Evolutionary conservation across 2,113 vertebrate species (phyloP).

Genomic region (Panthera leo): DNA sequence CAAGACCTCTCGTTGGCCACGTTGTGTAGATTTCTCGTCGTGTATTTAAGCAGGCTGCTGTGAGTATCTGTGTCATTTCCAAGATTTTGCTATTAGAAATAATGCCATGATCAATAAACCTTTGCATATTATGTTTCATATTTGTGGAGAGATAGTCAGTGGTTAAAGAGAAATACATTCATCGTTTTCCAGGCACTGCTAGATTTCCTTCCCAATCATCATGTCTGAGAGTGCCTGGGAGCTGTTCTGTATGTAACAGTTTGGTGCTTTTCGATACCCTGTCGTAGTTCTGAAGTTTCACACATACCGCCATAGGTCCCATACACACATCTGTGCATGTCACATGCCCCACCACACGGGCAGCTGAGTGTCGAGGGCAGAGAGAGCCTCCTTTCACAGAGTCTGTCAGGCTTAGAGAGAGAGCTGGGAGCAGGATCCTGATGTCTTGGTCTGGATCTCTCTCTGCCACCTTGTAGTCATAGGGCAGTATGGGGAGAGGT

Average conservation of each 20-base stretch:
- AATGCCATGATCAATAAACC: neutral
- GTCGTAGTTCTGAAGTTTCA: too few relatives aligned
- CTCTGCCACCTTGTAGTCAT: neutral
- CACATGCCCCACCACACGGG: accelerated
- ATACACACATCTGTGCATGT: neutral
- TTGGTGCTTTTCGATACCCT: neutral
- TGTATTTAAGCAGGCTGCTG: neutral
- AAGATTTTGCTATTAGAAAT: neutral
- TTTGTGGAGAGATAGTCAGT: neutral
- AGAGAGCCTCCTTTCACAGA: too few relatives aligned
- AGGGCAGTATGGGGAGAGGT: neutral
- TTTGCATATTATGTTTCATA: neutral
- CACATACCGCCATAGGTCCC: accelerated
- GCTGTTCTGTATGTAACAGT: neutral
- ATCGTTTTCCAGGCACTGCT: neutral
- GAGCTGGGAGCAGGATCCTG: neutral
- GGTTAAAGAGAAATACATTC: neutral
- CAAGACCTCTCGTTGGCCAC: too few relatives aligned
- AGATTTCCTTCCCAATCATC: neutral
- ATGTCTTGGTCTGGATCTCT: neutral
- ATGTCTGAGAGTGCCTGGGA: neutral
- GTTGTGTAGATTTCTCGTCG: accelerated
- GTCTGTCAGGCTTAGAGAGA: too few relatives aligned
- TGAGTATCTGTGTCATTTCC: accelerated
- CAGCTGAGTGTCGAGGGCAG: too few relatives aligned